These are phyloP conservation scores for Bombus fervidus DNA, from an alignment of 1,140 invertebrate species.

Conservation along the genomic window DNA sequence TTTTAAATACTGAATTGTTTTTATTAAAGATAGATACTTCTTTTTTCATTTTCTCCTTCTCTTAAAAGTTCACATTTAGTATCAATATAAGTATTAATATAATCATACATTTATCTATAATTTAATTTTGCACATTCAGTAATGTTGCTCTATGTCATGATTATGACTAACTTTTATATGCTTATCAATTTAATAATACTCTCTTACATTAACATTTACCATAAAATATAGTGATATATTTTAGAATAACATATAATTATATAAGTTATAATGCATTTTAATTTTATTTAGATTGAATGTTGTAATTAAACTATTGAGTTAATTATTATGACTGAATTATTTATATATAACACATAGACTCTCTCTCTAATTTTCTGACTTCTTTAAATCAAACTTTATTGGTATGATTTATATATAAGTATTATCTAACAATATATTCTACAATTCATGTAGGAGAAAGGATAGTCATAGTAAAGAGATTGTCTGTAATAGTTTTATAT, in stretches of 20 bases:
- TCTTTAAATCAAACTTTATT: not conserved
- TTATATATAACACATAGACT: slow-evolving; percentile 20
- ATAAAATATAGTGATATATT: slow-evolving; percentile 5
- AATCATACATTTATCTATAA: slow-evolving; percentile 12
- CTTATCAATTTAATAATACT: slow-evolving; percentile 44
- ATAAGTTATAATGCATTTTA: slow-evolving; percentile 10
- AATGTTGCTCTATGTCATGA: slow-evolving; percentile 39
- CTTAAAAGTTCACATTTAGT: not conserved
- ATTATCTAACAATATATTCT: not conserved
- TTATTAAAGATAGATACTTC: not conserved
- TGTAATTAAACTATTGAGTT: slow-evolving; percentile 1
- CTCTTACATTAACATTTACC: slow-evolving; percentile 14
- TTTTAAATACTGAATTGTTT: not conserved
- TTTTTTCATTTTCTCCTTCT: not conserved
- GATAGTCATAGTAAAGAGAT: slow-evolving; percentile 9
- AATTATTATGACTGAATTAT: slow-evolving; percentile 28
- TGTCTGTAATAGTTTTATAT: slow-evolving; percentile 16
- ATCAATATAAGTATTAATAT: slow-evolving; percentile 36
- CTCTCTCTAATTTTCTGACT: not conserved
- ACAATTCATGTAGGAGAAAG: slow-evolving; percentile 2
- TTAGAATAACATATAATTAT: slow-evolving; percentile 25
- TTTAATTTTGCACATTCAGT: slow-evolving; percentile 53
- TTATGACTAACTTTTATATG: slow-evolving; percentile 34
- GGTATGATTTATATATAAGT: not conserved
- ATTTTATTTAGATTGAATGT: slow-evolving; percentile 18